Evolutionary conservation across 2,888 invertebrate genomes (phyloP), one percentile per base, ranked within the genome.

Genomic region (Drosophila nr. fundita): DNA sequence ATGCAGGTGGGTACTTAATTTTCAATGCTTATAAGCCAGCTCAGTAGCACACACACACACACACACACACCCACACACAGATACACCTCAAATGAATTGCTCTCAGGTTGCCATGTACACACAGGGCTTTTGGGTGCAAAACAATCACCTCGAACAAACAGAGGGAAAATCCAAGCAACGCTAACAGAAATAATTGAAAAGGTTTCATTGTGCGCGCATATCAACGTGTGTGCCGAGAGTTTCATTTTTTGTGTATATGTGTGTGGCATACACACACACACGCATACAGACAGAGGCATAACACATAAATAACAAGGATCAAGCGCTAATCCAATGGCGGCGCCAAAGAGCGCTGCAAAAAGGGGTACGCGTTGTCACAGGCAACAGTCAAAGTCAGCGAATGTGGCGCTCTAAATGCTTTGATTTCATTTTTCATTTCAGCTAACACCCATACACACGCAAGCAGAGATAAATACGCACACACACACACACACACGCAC

Each of bases 341-440:
- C 71, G 52, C 45, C 67, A 66, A 67, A 55, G 69, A 72, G 68
- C 59, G 57, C 66, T 62, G 50, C 68, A 50, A 29, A 80, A 80
- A 78, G 83, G 80, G 87, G 83, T 80, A 60, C 65, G 49, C 66
- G 50, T 48, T 72, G 72, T 83, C 78, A 72, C 57, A 60, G 74
- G n/a, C 70, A 79, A 76, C 81, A 70, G 71, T 86, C 86, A 76
- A 68, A 83, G 85, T 79, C 74, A 71, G 79, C 78, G 87, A 83
- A 66, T 85, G 87, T 70, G 76, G 71, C 76, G 78, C 87, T 83
- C 87, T 85, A 87, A 89, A 87, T 83, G 78, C 87, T 88, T 87
- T 89, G 87, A 87, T 87, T 89, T 89, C 89, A 89, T 87, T 87
- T 87, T 87, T 87, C 86, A 89, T 89, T 87, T 84, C 67, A 71